Conservation (phyloP, 2,888 invertebrate genomes). For the Meteorus colon region DNA sequence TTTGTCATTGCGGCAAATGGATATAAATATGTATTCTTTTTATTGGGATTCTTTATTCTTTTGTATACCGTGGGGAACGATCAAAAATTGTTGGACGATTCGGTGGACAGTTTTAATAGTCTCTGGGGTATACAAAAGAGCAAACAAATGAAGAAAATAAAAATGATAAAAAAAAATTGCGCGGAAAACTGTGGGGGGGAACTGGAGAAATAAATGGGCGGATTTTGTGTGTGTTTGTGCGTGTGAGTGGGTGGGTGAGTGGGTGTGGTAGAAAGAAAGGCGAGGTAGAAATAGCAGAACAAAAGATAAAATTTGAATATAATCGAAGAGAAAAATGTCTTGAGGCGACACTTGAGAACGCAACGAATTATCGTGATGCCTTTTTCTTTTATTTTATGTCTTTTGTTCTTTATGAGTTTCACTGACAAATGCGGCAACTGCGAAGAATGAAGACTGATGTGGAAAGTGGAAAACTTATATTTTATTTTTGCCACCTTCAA, state of each 20-base stretch:
- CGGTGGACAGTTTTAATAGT: slow-evolving; percentile 54
- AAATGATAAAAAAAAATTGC: slow-evolving; percentile 14
- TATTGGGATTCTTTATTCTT: slow-evolving; percentile 12
- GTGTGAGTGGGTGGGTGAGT: neutral
- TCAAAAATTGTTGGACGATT: slow-evolving; percentile 50
- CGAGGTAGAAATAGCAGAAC: neutral
- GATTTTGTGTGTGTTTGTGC: neutral
- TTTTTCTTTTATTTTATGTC: slow-evolving; percentile 21
- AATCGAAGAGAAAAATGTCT: slow-evolving; percentile 31
- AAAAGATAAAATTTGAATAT: slow-evolving; percentile 30
- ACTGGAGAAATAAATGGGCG: neutral
- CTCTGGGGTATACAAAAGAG: slow-evolving; percentile 45
- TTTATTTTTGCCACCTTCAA: neutral
- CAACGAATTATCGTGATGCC: slow-evolving; percentile 23
- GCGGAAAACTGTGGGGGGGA: neutral
- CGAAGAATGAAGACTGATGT: slow-evolving; percentile 26
- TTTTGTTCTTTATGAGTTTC: slow-evolving; percentile 20
- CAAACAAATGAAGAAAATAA: slow-evolving; percentile 26
- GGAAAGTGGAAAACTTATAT: slow-evolving; percentile 18
- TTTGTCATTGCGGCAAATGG: neutral
- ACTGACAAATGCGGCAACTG: slow-evolving; percentile 25
- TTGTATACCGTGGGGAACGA: slow-evolving; percentile 42
- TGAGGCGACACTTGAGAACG: slow-evolving; percentile 28
- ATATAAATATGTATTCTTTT: neutral
- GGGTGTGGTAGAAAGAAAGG: neutral